A percentile compares a stretch with the other conserved stretches of the same genome.
Conservation (phyloP, 2,888 invertebrate species). For the Saturnia japonica region DNA sequence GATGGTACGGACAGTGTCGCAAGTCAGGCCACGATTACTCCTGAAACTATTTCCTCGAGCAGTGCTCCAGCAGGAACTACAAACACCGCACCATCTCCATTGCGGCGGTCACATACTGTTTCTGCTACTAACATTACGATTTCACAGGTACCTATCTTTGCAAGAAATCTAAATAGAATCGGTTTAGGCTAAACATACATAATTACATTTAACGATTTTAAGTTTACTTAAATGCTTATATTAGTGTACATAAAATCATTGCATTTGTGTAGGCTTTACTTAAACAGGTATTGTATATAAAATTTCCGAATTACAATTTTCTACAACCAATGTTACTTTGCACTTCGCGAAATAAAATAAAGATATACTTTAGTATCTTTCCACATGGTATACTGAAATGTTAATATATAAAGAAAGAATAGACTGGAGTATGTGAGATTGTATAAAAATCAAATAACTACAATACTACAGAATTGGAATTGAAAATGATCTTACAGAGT, state of each 20-base stretch:
- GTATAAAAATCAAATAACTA: not conserved
- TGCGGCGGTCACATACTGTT: constrained; percentile 70
- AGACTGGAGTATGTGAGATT: no score
- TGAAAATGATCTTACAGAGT: constrained; percentile 8
- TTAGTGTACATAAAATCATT: no score
- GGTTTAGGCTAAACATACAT: no score
- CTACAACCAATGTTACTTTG: no score
- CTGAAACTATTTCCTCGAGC: constrained; percentile 65
- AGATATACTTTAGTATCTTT: no score
- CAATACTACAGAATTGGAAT: not conserved
- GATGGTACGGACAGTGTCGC: constrained; percentile 56
- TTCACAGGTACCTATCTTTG: constrained; percentile 40
- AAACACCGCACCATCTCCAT: constrained; percentile 52
- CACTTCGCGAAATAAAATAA: no score
- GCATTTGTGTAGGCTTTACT: no score
- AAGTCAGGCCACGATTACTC: constrained; percentile 68
- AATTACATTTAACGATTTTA: not conserved
- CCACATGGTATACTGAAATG: no score
- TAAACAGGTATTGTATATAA: no score
- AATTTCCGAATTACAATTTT: no score
- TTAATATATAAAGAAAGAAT: no score
- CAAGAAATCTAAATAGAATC: not conserved
- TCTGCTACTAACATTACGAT: constrained; percentile 51
- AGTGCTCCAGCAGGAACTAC: constrained; percentile 61
- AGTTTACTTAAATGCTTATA: no score